Conservation (phyloP, 2,888 invertebrate species). For the Synergus japonicus region DNA sequence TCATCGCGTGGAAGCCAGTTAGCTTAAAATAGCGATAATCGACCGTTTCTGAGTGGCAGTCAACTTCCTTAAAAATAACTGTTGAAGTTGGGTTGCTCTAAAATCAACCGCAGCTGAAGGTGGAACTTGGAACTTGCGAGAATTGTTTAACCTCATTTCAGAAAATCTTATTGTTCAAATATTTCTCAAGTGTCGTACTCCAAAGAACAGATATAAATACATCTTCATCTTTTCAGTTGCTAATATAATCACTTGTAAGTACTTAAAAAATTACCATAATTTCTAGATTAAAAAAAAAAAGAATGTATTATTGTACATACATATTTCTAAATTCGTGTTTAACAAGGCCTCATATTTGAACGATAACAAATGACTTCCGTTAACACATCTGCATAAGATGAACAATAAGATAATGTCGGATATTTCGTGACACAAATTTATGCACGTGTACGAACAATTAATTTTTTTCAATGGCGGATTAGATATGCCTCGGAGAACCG, state of each 20-base stretch:
- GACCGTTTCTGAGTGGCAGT: constrained; percentile 32
- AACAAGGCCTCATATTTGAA: constrained; percentile 8
- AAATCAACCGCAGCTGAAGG: neutral
- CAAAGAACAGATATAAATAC: neutral
- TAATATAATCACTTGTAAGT: neutral
- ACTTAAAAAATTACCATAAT: neutral
- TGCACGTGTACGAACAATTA: constrained; percentile 32
- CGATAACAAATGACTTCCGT: constrained; percentile 14
- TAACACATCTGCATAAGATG: constrained; percentile 8
- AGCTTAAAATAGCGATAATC: constrained; percentile 34
- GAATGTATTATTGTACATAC: neutral
- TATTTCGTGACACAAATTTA: constrained; percentile 41
- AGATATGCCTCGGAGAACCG: constrained; percentile 26
- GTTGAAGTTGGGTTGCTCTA: constrained; percentile 4
- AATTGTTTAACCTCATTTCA: constrained; percentile 5
- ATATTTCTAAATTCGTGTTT: constrained; percentile 2
- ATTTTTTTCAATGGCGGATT: constrained; percentile 32
- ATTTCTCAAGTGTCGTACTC: neutral
- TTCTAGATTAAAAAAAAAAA: neutral
- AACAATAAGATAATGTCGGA: constrained; percentile 10
- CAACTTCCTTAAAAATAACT: constrained; percentile 36
- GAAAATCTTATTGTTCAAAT: neutral
- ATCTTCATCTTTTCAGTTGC: neutral
- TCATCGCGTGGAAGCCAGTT: neutral
- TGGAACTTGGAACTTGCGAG: neutral